Evolutionary conservation across 2,888 invertebrate genomes (phyloP), one percentile per base, ranked within the genome.

Genomic region (Caprella mutica): DNA sequence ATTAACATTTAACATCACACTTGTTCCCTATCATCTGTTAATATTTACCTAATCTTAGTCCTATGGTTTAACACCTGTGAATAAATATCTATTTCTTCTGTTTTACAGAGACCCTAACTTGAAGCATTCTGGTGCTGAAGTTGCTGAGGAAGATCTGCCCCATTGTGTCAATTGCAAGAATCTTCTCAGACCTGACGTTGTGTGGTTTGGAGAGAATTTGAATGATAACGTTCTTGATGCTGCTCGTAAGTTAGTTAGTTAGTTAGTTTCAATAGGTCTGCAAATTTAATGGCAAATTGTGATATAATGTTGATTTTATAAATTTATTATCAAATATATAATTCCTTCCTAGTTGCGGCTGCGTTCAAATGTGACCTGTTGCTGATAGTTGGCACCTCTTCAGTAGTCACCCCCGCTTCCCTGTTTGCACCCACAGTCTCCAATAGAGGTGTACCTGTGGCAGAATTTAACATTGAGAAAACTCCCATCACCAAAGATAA

Each of bases 131-230:
- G 78, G 78, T 26, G 72, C 74, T 3, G 74, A 77, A 66, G 83
- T 88, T 65, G 81, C 83, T n/a, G 73, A 77, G 14, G 76, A 79
- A 59, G 76, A 80, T 33, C 74, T 90, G 46, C 71, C 76, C 75
- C 65, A 69, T 69, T 65, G 77, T 77, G 46, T 69, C 4, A 67
- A 67, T 9, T 90, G 89, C 70, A 74, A 75, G 21, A 83, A 83
- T 1, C 72, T 91, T 39, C 71, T 87, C 12, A 75, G 90, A 54
- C 89, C 90, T 1, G 80, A 86, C 69, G 85, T 91, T 63, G 83
- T 90, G 8, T 91, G 90, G 90, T 91, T 90, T 75, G 88, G 88
- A 3, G 90, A 91, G 75, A 77, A 74, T 66, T 75, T 90, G 54
- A 79, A 87, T 63, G 68, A 74, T 1, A 70, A 75, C 52, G 77